Percentiles rank a stretch among this genome's conserved stretches.
Conservation (phyloP, 53 echinoderm and acorn worm species). For the Hippasteria phrygiana region DNA sequence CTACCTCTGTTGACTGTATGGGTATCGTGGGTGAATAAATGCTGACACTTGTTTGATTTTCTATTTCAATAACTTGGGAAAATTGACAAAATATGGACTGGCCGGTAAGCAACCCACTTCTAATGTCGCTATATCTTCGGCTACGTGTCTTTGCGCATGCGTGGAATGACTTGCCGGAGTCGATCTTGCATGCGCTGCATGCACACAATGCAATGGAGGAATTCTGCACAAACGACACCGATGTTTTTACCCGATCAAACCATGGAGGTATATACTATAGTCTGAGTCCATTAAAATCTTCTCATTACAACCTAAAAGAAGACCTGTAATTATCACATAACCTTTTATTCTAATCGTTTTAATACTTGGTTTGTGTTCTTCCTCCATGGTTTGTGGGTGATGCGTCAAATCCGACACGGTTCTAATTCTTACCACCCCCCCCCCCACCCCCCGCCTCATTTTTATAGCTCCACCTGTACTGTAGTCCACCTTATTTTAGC, state of each 20-base stretch:
- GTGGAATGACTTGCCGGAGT: slow-evolving; percentile 29
- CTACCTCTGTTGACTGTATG: neutral
- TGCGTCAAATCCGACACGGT: no score
- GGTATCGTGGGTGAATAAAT: neutral
- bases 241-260: no score
- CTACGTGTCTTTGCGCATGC: slow-evolving; percentile 70
- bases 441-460: no score
- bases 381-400: no score
- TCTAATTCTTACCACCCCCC: no score
- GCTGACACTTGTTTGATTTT: neutral
- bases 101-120: neutral
- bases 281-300: neutral
- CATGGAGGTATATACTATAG: neutral
- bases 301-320: neutral
- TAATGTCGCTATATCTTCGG: slow-evolving; percentile 13
- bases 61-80: slow-evolving; percentile 1
- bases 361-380: no score
- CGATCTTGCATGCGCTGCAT: no score
- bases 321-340: no score
- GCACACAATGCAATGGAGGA: neutral
- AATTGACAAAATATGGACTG: slow-evolving; percentile 51
- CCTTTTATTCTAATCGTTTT: no score
- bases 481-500: no score
- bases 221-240: neutral
- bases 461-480: no score